phyloP scores from a whole-genome alignment of 1,140 invertebrate genomes.

The Glossosoma conforme region DNA sequence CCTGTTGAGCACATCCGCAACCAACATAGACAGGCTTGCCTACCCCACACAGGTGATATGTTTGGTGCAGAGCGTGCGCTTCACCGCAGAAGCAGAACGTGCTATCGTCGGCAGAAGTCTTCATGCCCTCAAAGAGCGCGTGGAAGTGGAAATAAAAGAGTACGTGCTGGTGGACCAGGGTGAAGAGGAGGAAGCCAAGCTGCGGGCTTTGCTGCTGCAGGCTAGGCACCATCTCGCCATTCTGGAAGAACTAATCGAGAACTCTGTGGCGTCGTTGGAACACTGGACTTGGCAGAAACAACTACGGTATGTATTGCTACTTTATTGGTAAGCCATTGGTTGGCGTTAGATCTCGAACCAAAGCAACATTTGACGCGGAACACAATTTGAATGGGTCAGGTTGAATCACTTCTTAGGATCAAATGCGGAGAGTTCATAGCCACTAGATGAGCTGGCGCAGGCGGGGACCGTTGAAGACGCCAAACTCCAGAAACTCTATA shows the following conservation, averaged over 20 bases:
- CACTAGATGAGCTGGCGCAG: too few species aligned
- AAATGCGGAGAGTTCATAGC: too few species aligned
- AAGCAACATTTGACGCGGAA: too few species aligned
- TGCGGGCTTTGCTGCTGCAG: constrained; percentile 81
- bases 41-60: constrained; percentile 86
- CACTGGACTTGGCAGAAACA: constrained; percentile 97
- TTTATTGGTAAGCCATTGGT: too few species aligned
- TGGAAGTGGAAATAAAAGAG: constrained; percentile 40
- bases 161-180: constrained; percentile 38
- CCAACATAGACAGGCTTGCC: constrained; percentile 64
- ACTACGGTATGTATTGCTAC: constrained; percentile 78
- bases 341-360: too few species aligned
- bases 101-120: constrained; percentile 67
- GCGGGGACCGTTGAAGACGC: too few species aligned
- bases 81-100: constrained; percentile 78
- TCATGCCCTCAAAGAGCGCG: constrained; percentile 40
- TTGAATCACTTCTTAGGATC: too few species aligned
- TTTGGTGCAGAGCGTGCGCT: constrained; percentile 64
- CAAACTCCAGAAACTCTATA: too few species aligned
- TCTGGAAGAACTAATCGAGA: constrained; percentile 68
- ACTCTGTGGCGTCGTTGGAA: constrained; percentile 55
- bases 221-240: constrained; percentile 87
- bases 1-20: constrained; percentile 48
- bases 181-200: constrained; percentile 52
- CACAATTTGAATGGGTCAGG: too few species aligned